These are phyloP conservation scores for Thera obeliscata DNA, from an alignment of 2,888 invertebrate genomes.

Conservation along the genomic window DNA sequence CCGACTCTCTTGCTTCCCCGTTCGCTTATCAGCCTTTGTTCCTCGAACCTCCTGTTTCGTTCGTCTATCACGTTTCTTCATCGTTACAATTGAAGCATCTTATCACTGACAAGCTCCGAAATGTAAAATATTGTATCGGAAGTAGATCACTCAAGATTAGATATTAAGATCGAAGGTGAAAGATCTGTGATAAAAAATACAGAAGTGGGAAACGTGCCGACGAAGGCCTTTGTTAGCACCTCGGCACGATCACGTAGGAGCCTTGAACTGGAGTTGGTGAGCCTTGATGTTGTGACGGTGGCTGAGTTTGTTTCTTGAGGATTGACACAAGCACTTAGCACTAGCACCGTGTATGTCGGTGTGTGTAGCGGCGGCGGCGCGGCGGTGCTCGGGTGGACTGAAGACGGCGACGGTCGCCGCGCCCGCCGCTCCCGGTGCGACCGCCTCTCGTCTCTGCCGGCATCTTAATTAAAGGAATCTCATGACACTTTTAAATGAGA, in stretches of 20 bases:
- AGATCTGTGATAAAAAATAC: conserved; percentile 72
- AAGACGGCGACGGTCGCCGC: conserved; percentile 20
- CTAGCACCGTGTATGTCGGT: conserved; percentile 48
- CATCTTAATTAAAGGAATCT: conserved; percentile 67
- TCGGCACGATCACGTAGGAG: conserved; percentile 66
- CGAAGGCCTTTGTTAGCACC: conserved; percentile 69
- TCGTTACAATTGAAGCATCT: conserved; percentile 55
- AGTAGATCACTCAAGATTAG: conserved; percentile 64
- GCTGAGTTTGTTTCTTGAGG: conserved; percentile 56
- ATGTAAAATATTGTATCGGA: conserved; percentile 53
- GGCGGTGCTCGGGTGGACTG: background rate
- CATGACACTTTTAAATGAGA: conserved; percentile 45
- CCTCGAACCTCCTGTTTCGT: conserved; percentile 57
- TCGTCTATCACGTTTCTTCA: conserved; percentile 72
- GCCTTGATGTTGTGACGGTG: conserved; percentile 30
- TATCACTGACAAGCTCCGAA: conserved; percentile 40
- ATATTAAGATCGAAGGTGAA: conserved; percentile 73
- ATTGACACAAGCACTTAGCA: conserved; percentile 62
- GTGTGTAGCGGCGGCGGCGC: conserved; percentile 26
- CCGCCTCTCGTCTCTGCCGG: conserved; percentile 45
- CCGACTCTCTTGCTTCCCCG: conserved; percentile 49
- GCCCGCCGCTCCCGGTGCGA: conserved; percentile 43
- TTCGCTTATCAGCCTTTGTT: conserved; percentile 49
- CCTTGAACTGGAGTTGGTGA: conserved; percentile 64
- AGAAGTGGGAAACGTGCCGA: conserved; percentile 69